phyloP scores from a whole-genome alignment of 2,888 invertebrate species.

The Watsonalla binaria region DNA sequence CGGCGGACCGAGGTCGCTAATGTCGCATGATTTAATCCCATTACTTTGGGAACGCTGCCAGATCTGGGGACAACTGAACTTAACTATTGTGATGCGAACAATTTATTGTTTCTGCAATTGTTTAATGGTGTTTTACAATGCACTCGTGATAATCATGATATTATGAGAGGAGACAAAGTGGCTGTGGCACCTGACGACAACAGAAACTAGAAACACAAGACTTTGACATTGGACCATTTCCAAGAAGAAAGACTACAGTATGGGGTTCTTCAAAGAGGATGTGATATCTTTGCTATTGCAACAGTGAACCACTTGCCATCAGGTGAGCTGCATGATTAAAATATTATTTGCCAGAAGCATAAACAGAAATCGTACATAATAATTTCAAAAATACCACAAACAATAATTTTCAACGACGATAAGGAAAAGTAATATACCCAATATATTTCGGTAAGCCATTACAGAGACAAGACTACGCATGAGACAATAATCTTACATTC shows the following conservation, averaged over 20 bases:
- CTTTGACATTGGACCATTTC: not conserved
- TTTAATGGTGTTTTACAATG: not conserved
- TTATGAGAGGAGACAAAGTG: slow-evolving; percentile 4
- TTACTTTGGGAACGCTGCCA: slow-evolving; percentile 71
- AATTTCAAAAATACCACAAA: too few species aligned
- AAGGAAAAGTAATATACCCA: not conserved
- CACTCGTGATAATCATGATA: not conserved
- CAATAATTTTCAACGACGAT: slow-evolving; percentile 1
- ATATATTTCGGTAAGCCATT: not conserved
- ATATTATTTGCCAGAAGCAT: too few species aligned
- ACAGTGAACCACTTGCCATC: too few species aligned
- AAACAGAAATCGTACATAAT: too few species aligned
- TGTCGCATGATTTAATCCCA: slow-evolving; percentile 77
- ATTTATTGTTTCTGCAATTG: not conserved
- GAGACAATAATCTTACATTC: slow-evolving; percentile 39
- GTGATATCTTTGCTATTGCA: too few species aligned
- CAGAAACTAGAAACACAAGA: not conserved
- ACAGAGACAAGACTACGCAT: slow-evolving; percentile 9
- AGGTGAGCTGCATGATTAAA: too few species aligned
- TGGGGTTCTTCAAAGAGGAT: too few species aligned
- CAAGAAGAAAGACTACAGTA: not conserved
- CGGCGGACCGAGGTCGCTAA: slow-evolving; percentile 57
- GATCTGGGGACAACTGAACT: slow-evolving; percentile 12
- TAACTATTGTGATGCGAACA: not conserved
- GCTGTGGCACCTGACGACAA: not conserved